Evolutionary conservation across 1,140 invertebrate species (phyloP).

Genomic region (Neotoxoptera formosana): DNA sequence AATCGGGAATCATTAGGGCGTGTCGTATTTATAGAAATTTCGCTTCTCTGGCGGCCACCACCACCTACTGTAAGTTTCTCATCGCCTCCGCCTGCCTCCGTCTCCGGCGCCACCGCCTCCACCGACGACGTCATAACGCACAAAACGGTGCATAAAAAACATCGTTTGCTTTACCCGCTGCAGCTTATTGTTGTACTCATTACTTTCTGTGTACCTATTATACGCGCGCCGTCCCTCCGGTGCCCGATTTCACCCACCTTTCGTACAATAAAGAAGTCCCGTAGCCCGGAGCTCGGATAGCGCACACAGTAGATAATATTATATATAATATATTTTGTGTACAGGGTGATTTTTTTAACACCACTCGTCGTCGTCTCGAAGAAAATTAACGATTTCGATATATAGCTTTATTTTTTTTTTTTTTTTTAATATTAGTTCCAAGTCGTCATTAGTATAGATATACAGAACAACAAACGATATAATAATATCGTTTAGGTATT

Average conservation of each 20-base stretch:
- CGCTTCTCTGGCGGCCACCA: background rate
- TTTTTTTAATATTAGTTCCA: background rate
- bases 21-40: constrained; percentile 1
- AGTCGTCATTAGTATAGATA: too few relatives aligned
- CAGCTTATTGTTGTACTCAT: constrained; percentile 8
- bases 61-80: background rate
- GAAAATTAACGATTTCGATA: background rate
- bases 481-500: background rate
- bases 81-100: too few relatives aligned
- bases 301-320: too few relatives aligned
- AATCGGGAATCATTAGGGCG: background rate
- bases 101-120: too few relatives aligned
- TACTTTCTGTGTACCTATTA: constrained; percentile 5
- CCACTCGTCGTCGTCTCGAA: background rate
- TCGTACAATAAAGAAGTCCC: background rate
- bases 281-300: background rate
- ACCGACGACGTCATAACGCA: background rate
- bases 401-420: background rate
- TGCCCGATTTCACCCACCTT: background rate
- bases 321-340: background rate
- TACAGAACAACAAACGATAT: background rate
- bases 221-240: background rate
- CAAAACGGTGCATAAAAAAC: background rate
- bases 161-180: background rate
- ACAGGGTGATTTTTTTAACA: background rate